Conservation (phyloP, 2,888 invertebrate genomes). For the Ophion costatus region DNA sequence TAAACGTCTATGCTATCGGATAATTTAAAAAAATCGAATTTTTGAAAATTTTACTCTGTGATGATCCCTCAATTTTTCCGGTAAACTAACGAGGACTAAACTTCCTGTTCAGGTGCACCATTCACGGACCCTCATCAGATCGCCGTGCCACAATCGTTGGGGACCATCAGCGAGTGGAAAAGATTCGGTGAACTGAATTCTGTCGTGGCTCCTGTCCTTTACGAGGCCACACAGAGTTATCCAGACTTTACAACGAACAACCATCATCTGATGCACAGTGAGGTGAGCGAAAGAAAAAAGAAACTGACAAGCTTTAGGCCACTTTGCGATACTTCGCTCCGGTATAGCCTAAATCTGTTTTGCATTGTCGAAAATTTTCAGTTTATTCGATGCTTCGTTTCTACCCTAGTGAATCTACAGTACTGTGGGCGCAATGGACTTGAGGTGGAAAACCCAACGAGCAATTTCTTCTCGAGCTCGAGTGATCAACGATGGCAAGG, state of each 20-base stretch:
- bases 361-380: slow-evolving; percentile 53
- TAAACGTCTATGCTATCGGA: too few relatives aligned
- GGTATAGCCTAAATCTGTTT: not conserved
- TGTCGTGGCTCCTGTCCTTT: slow-evolving; percentile 62
- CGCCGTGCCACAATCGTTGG: slow-evolving; percentile 70
- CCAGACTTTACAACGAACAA: slow-evolving; percentile 81
- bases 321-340: not conserved
- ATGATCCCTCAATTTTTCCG: not conserved
- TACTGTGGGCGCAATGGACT: slow-evolving; percentile 81
- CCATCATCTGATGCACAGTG: slow-evolving; percentile 81
- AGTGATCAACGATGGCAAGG: slow-evolving; percentile 81
- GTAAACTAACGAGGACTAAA: too few relatives aligned
- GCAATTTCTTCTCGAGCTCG: slow-evolving; percentile 78
- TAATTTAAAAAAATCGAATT: too few relatives aligned
- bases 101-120: slow-evolving; percentile 49
- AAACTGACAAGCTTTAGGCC: not conserved
- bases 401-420: slow-evolving; percentile 80
- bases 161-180: slow-evolving; percentile 67
- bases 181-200: slow-evolving; percentile 68
- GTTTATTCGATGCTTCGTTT: slow-evolving; percentile 82
- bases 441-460: slow-evolving; percentile 73
- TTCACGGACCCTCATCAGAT: slow-evolving; percentile 69
- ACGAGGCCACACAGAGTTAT: slow-evolving; percentile 67
- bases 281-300: slow-evolving; percentile 67
- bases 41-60: too few relatives aligned